A percentile compares a stretch with the other conserved stretches of the same genome.
Conservation (phyloP, 2,797 vertebrate genomes). For the Lagodon rhomboides region DNA sequence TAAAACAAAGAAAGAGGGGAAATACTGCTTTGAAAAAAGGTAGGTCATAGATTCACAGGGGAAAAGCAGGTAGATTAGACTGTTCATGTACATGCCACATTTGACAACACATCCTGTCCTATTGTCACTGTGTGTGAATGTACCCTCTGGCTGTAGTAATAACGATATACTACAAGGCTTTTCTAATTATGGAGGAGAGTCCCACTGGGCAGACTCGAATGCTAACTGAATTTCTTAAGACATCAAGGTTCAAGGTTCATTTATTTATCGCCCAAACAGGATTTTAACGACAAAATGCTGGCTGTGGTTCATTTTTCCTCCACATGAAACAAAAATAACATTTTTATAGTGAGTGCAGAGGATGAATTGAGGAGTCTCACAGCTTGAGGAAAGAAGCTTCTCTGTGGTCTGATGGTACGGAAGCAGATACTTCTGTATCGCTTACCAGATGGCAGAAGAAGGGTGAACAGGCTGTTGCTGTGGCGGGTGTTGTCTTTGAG, state of each 20-base stretch:
- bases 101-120: slow-evolving; percentile 23
- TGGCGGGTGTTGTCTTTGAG: not conserved
- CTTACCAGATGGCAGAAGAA: slow-evolving; percentile 4
- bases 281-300: not conserved
- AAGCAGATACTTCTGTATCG: not conserved
- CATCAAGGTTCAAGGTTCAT: slow-evolving; percentile 15
- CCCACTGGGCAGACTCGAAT: slow-evolving; percentile 18
- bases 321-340: not conserved
- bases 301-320: not conserved
- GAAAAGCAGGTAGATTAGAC: not conserved
- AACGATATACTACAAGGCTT: slow-evolving; percentile 24
- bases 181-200: slow-evolving; percentile 28
- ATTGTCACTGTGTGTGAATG: slow-evolving; percentile 12
- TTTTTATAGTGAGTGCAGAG: not conserved
- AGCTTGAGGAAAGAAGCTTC: slow-evolving; percentile 5
- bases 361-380: slow-evolving; percentile 4
- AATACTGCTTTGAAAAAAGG: not conserved
- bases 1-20: not conserved
- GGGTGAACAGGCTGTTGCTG: not conserved
- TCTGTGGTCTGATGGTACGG: not conserved
- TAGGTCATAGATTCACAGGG: not conserved
- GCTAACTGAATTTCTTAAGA: slow-evolving; percentile 10
- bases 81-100: slow-evolving; percentile 4
- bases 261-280: not conserved
- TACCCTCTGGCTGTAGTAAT: slow-evolving; percentile 23